phyloP scores from a whole-genome alignment of 2,113 vertebrate species.

The Hippocampus comes region DNA sequence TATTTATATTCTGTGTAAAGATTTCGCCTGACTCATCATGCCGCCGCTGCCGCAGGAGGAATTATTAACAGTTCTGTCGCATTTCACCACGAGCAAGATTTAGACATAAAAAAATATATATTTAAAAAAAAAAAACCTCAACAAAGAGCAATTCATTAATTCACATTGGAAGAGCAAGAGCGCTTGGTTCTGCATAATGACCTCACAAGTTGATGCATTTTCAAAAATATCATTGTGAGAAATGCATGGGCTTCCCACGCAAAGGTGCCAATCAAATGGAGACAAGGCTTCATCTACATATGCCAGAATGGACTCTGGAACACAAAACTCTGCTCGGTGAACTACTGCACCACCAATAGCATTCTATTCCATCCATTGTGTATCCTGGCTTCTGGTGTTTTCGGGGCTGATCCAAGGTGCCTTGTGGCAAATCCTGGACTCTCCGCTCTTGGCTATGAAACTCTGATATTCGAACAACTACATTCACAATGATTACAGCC shows the following conservation, averaged over 20 bases:
- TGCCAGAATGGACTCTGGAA: not conserved
- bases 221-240: not conserved
- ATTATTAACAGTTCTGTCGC: slow-evolving; percentile 36
- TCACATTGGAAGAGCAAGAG: slow-evolving; percentile 27
- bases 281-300: not conserved
- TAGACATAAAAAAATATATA: not conserved
- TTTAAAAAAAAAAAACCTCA: not conserved
- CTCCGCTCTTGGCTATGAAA: no score
- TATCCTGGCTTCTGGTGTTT: no score
- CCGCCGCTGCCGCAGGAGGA: slow-evolving; percentile 19
- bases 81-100: slow-evolving; percentile 13
- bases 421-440: no score
- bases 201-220: slow-evolving; percentile 15
- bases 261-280: slow-evolving; percentile 33
- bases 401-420: no score
- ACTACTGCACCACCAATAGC: not conserved
- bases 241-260: not conserved
- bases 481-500: no score
- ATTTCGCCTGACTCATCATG: slow-evolving; percentile 59
- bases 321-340: not conserved
- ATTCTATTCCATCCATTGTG: not conserved
- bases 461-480: no score
- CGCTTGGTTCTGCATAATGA: slow-evolving; percentile 17
- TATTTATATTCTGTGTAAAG: slow-evolving; percentile 59
- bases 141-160: slow-evolving; percentile 42